Base-by-base conservation (phyloP, 2,797 vertebrate species). In the Rhinogobio ventralis region DNA sequence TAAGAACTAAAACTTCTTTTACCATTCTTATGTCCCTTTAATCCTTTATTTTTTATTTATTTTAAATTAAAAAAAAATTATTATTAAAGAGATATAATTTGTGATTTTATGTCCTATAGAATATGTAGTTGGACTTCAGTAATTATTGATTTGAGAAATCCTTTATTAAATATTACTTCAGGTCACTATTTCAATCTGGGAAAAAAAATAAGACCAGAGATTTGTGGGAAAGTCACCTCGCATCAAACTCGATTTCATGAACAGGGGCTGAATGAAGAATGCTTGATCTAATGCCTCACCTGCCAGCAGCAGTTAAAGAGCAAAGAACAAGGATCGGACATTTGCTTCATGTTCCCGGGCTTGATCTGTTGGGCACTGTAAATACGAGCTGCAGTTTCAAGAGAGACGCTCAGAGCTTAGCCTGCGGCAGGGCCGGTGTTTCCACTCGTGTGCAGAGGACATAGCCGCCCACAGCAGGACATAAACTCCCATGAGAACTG, bases 341-440 rank as follows among this genome's bases (percentile, higher is more conserved):
- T 84, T 84, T 30, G 66, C 51, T 84, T 78, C 42, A 69, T 69
- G 66, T 78, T 84, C 30, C 39, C 30, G 15, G 74, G 60, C 42
- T 72, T 64, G 73, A 79, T 71, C 62, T 62, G 66, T 23, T 10
- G 60, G 62, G 33, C 62, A 57, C 84, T 82, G 84, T 49, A 82
- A 86, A 82, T 64, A 53, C 68, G 78, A 20, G n/a, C 66, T 53
- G 9, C 55, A 78, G 55, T 83, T 72, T 86, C 36, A 51, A 53
- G 51, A 25, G 42, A 10, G 33, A 30, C 0, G 28, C 66, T 60
- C 64, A 57, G 66, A 78, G 74, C 82, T 84, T 69, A 45, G 82
- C 64, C 82, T 42, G 36, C 19, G 51, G 74, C 82, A 78, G 64
- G n/a, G 64, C 64, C 14, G 11, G 2, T 69, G 81, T 66, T 75